phyloP scores from a whole-genome alignment of 1,140 invertebrate species.

The Trichonephila inaurata region DNA sequence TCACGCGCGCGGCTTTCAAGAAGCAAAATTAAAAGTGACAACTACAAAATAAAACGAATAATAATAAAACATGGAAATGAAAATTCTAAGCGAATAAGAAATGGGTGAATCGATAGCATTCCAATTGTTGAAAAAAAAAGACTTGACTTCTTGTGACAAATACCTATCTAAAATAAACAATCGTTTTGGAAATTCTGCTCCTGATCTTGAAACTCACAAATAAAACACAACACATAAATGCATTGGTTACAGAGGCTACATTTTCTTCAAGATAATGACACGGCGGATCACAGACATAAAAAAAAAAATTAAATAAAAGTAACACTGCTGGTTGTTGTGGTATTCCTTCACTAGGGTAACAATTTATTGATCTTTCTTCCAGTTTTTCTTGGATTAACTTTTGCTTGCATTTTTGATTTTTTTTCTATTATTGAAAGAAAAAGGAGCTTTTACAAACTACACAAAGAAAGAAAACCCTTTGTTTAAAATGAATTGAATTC shows the following conservation, averaged over 20 bases:
- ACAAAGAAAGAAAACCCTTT: too few species aligned
- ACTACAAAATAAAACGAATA: too few species aligned
- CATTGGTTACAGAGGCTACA: neutral
- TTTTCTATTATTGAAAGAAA: neutral
- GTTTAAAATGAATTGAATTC: too few species aligned
- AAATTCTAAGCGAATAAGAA: neutral
- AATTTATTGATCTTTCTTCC: neutral
- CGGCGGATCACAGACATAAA: neutral
- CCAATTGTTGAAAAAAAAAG: neutral
- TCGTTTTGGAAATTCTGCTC: neutral
- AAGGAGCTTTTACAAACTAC: too few species aligned
- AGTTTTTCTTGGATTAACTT: too few species aligned
- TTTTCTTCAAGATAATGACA: neutral
- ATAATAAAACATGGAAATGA: neutral
- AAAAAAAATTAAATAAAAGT: neutral
- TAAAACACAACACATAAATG: neutral
- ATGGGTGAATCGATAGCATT: neutral
- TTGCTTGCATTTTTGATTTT: neutral
- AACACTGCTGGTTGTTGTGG: neutral
- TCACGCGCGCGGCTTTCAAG: too few species aligned
- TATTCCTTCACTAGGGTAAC: neutral
- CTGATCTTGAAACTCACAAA: neutral
- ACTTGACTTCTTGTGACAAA: neutral
- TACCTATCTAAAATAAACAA: neutral
- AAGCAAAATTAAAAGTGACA: too few species aligned